Conservation (phyloP, 1,140 invertebrate species). For the Alviniconcha marisindica region DNA sequence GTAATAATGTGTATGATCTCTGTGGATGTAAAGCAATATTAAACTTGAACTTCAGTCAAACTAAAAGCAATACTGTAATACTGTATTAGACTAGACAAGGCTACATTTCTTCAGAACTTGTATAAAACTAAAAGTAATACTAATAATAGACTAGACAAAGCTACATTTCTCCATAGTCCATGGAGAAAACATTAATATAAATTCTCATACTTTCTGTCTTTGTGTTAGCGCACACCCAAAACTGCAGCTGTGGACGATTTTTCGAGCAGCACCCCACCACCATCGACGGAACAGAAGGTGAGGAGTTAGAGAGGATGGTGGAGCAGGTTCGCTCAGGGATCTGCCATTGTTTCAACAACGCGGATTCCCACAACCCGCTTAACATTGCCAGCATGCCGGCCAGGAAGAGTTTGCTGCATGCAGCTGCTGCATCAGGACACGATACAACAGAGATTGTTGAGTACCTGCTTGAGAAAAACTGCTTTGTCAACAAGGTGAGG, state of each 20-base stretch:
- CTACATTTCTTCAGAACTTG: too few species aligned
- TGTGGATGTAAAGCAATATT: too few species aligned
- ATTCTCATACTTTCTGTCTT: neutral
- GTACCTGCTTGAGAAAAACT: conserved; percentile 27
- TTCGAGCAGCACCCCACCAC: conserved; percentile 51
- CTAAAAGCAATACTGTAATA: too few species aligned
- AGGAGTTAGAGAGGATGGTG: conserved; percentile 27
- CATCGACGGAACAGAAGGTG: conserved; percentile 39
- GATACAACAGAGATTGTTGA: conserved; percentile 15
- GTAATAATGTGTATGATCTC: too few species aligned
- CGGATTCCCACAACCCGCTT: conserved; percentile 5
- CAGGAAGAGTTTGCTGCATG: conserved; percentile 35
- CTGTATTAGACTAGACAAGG: too few species aligned
- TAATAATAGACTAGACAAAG: neutral
- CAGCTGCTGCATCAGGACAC: conserved; percentile 34
- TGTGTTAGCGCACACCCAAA: conserved; percentile 1
- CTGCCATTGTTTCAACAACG: conserved; percentile 42
- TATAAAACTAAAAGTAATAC: too few species aligned
- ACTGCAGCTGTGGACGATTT: conserved; percentile 48
- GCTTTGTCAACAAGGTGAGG: conserved; percentile 28
- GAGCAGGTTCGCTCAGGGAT: conserved; percentile 28
- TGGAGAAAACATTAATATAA: neutral
- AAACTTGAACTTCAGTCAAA: too few species aligned
- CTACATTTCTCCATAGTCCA: neutral
- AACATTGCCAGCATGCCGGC: neutral